Evolutionary conservation across 2,888 invertebrate genomes (phyloP), one percentile per base, ranked within the genome.

Genomic region (Mesorhabditis sp.): DNA sequence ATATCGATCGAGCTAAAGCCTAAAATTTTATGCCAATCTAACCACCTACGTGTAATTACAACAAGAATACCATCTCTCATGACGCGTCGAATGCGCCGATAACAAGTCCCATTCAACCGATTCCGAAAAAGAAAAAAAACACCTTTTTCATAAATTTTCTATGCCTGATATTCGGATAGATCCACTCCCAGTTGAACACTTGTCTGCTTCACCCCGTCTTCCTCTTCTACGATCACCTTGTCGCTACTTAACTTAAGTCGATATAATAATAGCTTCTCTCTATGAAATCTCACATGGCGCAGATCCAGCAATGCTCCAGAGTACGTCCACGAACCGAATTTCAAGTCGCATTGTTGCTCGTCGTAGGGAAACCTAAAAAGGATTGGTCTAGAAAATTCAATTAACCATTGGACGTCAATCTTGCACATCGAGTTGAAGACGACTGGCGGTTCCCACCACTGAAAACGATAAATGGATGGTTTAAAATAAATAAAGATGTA

Each of bases 21-120:
- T 42, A 45, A 43, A 42, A 13, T 13, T 28, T 28, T 28, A 28
- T 28, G 28, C 28, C 28, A 28, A 28, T 28, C 28, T 28, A 44
- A 66, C 28, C 28, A 28, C 78, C 58, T 61, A 83, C 81, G 83
- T 82, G 71, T 83, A 84, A 68, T 83, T 80, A 74, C 84, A 85
- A 68, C 84, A 85, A 0, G 83, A 82, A 67, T 85, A 85, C 72
- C 79, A 74, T 65, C 79, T 81, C 67, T 93, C 93, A 92, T 90
- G 93, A 91, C 94, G 70, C 5, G 73, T 76, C 4, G 81, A 82
- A 43, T 76, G 76, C n/a, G 81, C 81, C 0, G 80, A 79, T 4
- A 85, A 73, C 43, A 85, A 69, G 69, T 85, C 85, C 80, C 83
- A 85, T 69, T 85, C 85, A 1, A 85, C 85, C 0, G 82, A 82